Percentiles rank a stretch among this genome's conserved stretches.
Conservation (phyloP, 2,888 invertebrate species). For the Apocheima hispidaria region DNA sequence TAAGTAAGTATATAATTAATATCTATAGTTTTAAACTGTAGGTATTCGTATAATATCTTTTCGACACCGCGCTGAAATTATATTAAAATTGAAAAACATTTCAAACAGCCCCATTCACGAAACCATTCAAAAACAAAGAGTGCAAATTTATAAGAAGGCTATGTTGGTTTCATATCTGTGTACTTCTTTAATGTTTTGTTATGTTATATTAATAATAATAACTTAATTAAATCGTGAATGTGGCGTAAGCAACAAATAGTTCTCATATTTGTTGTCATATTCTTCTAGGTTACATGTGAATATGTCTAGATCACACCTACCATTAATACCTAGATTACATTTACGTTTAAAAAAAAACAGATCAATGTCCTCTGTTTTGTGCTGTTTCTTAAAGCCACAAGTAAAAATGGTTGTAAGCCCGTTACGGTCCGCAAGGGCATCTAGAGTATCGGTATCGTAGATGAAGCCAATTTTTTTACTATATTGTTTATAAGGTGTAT, state of each 20-base stretch:
- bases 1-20: background rate
- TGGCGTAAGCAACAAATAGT: slow-evolving; percentile 52
- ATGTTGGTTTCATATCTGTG: background rate
- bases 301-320: slow-evolving; percentile 27
- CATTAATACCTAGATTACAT: slow-evolving; percentile 51
- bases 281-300: slow-evolving; percentile 54
- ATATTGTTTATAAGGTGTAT: slow-evolving; percentile 62
- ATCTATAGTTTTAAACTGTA: background rate
- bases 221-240: slow-evolving; percentile 58
- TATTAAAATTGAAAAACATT: slow-evolving; percentile 67
- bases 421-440: slow-evolving; percentile 56
- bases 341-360: slow-evolving; percentile 74
- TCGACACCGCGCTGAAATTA: slow-evolving; percentile 12
- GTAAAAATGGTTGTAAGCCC: slow-evolving; percentile 52
- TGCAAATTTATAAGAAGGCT: background rate
- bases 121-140: slow-evolving; percentile 29
- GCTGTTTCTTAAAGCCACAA: slow-evolving; percentile 67
- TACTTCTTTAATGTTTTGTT: background rate
- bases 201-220: slow-evolving; percentile 12
- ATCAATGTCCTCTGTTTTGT: slow-evolving; percentile 54
- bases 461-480: slow-evolving; percentile 78
- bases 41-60: background rate
- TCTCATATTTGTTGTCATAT: slow-evolving; percentile 45
- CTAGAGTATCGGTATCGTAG: slow-evolving; percentile 64
- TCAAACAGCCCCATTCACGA: slow-evolving; percentile 58